Base-by-base conservation (phyloP, 2,113 vertebrate genomes). In the Felis catus region DNA sequence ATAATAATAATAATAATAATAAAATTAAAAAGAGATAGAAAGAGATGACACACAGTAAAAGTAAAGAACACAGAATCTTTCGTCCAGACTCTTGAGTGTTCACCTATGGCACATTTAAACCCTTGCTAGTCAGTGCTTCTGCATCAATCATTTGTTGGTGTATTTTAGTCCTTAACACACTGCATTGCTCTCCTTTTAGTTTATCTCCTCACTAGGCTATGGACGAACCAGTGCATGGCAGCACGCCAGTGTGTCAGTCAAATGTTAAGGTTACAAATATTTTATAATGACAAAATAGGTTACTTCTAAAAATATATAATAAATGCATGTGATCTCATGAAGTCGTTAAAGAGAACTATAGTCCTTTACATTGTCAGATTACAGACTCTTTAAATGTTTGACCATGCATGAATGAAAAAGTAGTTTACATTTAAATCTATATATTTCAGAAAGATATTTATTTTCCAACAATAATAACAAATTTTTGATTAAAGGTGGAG, bases 111-210 rank as follows among this genome's bases (percentile, higher is more conserved):
- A 3, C 41, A 7, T 1, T 7, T 2, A 16, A 33, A 63, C 12
- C 6, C 25, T 48, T 1, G 0, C 29, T 7, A 0, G 12, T 51
- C 51, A 4, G 11, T 23, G 29, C 10, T 27, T n/a, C 33, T 58
- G 3, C 5, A 14, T 23, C 7, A 23, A 0, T 0, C 1, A 0
- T 16, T 23, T 7, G 9, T 9, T 39, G 51, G 19, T 12, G 16
- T 53, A 1, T 6, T 45, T 41, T 18, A 29, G 79, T 45, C 4
- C 80, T 27, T 41, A 8, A 18, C 0, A 25, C 1, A 7, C n/a
- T 1, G 1, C 13, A 15, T 21, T 33, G 23, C 13, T 48, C 9
- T 12, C 27, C 31, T 68, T n/a, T 53, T 45, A 9, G 12, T 39
- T 19, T 58, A 13, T 25, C 81, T 88, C 65, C 9, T 85, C 15